Conservation (phyloP, 2,797 vertebrate species). For the Vireo griseus region DNA sequence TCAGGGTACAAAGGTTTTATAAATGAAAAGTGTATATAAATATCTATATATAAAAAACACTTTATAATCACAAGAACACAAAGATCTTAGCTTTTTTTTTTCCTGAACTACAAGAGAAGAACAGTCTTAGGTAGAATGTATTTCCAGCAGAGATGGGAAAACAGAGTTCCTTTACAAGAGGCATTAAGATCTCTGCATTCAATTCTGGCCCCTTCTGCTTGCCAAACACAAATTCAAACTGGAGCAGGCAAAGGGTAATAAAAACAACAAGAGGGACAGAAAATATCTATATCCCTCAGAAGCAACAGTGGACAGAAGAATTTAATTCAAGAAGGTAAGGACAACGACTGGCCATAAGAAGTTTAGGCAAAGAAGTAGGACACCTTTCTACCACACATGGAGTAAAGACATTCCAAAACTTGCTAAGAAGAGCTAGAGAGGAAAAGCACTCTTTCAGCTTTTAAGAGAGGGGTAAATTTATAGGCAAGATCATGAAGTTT, state of each 20-base stretch:
- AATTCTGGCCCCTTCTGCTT: not conserved
- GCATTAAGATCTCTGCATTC: not conserved
- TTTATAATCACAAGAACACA: not conserved
- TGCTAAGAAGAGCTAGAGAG: not conserved
- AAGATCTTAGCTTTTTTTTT: not conserved
- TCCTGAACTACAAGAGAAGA: not conserved
- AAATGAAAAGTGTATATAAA: not conserved
- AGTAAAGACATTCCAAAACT: not conserved
- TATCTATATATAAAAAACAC: not conserved
- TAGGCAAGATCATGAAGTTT: not conserved
- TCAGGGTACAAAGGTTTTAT: not conserved
- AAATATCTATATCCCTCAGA: not conserved
- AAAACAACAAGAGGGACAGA: not conserved
- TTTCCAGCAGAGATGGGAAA: not conserved
- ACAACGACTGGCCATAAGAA: not conserved
- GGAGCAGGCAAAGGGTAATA: not conserved
- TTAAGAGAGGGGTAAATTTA: not conserved
- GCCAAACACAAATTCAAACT: not conserved
- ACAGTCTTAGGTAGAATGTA: rapidly evolving
- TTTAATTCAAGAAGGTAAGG: not conserved
- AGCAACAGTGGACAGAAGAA: not conserved
- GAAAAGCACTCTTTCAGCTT: not conserved
- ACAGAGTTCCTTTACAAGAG: not conserved
- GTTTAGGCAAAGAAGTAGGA: not conserved
- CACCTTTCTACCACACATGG: not conserved